Percentiles rank a stretch among this genome's conserved stretches.
These are phyloP conservation scores for Oreamnos americanus DNA, from an alignment of 2,113 vertebrate genomes.

Conservation along the genomic window DNA sequence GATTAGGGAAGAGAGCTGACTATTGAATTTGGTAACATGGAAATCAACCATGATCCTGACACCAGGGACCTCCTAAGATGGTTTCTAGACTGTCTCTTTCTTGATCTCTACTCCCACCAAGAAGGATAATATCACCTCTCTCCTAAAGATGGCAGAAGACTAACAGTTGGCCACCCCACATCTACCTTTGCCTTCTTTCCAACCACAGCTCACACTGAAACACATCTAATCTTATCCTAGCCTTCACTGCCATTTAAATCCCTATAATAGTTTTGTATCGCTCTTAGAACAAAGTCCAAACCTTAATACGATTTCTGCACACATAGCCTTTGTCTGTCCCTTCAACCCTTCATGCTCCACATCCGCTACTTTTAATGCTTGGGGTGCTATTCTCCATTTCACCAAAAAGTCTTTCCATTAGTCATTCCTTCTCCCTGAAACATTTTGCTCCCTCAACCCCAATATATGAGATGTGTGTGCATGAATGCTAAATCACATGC, in stretches of 20 bases:
- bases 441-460: not conserved
- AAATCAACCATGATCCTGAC: not conserved
- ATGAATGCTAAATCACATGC: not conserved
- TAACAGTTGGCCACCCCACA: not conserved
- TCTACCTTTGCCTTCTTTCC: not conserved
- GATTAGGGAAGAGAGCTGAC: not conserved
- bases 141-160: not conserved
- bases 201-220: not conserved
- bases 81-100: not conserved
- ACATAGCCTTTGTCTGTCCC: not conserved
- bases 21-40: not conserved
- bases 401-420: not conserved
- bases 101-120: not conserved
- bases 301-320: not conserved
- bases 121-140: not conserved
- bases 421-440: not conserved
- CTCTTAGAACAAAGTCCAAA: not conserved
- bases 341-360: not conserved
- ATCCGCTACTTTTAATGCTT: not conserved
- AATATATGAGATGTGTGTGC: rapidly evolving
- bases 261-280: not conserved
- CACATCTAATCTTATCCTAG: not conserved
- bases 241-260: not conserved
- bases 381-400: not conserved
- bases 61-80: not conserved